These are phyloP conservation scores for Lampropteryx suffumata DNA, from an alignment of 2,888 invertebrate genomes.

Conservation along the genomic window DNA sequence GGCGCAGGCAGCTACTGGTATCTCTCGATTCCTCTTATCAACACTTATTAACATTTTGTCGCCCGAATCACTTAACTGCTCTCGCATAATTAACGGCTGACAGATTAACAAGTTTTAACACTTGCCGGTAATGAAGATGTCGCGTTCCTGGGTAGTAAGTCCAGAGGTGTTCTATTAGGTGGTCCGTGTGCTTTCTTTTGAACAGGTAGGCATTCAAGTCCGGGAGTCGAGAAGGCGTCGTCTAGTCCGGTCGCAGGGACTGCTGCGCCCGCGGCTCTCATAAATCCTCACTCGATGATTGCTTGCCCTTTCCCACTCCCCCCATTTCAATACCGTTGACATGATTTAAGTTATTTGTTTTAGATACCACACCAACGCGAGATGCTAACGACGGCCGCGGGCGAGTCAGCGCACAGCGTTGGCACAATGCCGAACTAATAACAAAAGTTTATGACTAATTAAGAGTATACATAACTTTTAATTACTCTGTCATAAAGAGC, in stretches of 20 bases:
- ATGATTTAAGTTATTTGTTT: constrained; percentile 75
- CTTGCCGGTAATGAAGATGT: constrained; percentile 79
- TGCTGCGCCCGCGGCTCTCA: constrained; percentile 36
- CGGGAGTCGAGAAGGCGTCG: constrained; percentile 7
- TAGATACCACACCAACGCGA: constrained; percentile 60
- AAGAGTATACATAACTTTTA: constrained; percentile 47
- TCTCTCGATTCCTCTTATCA: constrained; percentile 51
- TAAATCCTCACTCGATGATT: constrained; percentile 73
- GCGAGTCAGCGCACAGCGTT: constrained; percentile 40
- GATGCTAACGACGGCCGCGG: constrained; percentile 55
- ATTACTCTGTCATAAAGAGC: too few relatives aligned
- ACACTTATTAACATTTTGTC: constrained; percentile 79
- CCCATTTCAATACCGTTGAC: constrained; percentile 52
- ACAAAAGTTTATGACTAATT: constrained; percentile 44
- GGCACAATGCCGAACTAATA: constrained; percentile 48
- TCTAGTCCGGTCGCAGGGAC: constrained; percentile 45
- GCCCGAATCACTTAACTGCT: constrained; percentile 76
- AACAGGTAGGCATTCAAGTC: neutral
- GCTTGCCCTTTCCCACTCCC: constrained; percentile 52
- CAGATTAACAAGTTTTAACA: constrained; percentile 80
- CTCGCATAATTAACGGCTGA: constrained; percentile 77
- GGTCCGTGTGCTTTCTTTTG: neutral
- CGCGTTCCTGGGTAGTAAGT: constrained; percentile 42
- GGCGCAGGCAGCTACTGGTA: constrained; percentile 10
- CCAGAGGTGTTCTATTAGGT: constrained; percentile 1